Percentiles rank a stretch among this genome's conserved stretches.
phyloP scores from a whole-genome alignment of 2,113 vertebrate genomes.

The Empidonax alnorum region DNA sequence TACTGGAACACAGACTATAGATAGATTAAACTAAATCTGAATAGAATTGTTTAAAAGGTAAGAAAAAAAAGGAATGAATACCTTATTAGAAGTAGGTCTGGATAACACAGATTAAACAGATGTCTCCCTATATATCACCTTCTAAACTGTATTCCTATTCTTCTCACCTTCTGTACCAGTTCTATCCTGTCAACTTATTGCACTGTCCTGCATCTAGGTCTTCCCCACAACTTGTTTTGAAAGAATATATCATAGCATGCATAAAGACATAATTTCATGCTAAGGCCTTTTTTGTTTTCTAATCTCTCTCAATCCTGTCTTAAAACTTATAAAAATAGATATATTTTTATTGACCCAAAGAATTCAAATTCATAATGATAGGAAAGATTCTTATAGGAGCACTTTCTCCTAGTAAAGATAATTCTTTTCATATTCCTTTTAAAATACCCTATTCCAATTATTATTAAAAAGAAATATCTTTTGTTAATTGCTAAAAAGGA shows the following conservation, averaged over 20 bases:
- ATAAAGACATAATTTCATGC: not conserved
- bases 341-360: not conserved
- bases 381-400: not conserved
- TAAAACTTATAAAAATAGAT: not conserved
- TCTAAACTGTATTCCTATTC: not conserved
- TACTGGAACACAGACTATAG: not conserved
- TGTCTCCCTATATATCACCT: not conserved
- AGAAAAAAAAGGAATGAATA: not conserved
- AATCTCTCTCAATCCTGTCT: not conserved
- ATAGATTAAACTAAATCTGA: not conserved
- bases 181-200: not conserved
- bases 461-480: not conserved
- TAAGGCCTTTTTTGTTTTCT: not conserved
- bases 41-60: not conserved
- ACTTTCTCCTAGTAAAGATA: not conserved
- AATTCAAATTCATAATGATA: not conserved
- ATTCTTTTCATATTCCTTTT: not conserved
- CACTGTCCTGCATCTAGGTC: not conserved
- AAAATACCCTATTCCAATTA: not conserved
- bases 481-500: not conserved
- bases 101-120: not conserved
- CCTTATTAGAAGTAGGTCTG: not conserved
- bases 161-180: not conserved
- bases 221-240: not conserved
- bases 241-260: not conserved